Percentiles rank a stretch among this genome's conserved stretches.
These are phyloP conservation scores for Euplagia quadripunctaria DNA, from an alignment of 2,888 invertebrate genomes.

Conservation along the genomic window DNA sequence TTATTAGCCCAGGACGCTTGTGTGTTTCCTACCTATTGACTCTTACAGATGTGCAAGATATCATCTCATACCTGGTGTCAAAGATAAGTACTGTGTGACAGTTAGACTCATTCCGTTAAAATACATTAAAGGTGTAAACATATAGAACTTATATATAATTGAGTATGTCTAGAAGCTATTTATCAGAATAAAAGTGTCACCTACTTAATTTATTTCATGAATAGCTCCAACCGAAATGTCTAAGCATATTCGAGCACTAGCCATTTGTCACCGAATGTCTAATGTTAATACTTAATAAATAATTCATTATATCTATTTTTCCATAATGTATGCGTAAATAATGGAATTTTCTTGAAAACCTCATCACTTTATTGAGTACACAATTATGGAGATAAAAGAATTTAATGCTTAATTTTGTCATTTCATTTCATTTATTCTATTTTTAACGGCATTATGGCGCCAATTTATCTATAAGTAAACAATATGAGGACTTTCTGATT, in stretches of 20 bases:
- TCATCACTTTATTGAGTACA: slow-evolving; percentile 11
- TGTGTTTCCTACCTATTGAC: no score
- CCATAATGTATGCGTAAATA: slow-evolving; percentile 13
- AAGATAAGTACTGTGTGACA: no score
- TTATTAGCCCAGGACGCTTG: no score
- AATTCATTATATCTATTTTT: slow-evolving; percentile 11
- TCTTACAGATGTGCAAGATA: no score
- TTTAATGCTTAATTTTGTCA: background rate
- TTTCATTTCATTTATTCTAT: background rate
- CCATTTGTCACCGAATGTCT: slow-evolving; percentile 12
- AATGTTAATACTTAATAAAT: slow-evolving; percentile 10
- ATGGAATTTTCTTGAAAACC: slow-evolving; percentile 8
- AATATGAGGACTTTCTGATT: background rate
- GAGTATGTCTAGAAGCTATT: background rate
- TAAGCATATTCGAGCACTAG: background rate
- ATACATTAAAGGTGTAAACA: no score
- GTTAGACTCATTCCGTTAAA: no score
- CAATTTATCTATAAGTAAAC: background rate
- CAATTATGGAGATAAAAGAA: background rate
- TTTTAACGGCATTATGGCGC: slow-evolving; percentile 10
- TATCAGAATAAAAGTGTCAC: background rate
- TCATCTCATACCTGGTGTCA: no score
- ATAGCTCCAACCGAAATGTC: background rate
- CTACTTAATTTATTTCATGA: slow-evolving; percentile 6
- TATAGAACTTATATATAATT: no score